phyloP scores from a whole-genome alignment of 1,140 invertebrate genomes.

The Riptortus pedestris region DNA sequence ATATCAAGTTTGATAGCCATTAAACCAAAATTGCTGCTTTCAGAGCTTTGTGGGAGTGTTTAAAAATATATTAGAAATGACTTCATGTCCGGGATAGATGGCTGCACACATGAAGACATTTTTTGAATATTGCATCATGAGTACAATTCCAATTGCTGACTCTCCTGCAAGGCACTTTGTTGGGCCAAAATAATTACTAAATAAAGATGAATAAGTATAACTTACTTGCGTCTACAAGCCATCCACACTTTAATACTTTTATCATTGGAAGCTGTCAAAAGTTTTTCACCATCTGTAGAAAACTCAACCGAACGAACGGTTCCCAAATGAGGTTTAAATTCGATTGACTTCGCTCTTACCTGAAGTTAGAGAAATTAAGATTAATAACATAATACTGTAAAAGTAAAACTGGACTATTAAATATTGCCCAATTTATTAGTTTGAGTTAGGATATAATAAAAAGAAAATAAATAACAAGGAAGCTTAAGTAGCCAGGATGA shows the following conservation, averaged over 20 bases:
- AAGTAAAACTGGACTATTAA: not conserved
- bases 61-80: no score
- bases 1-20: no score
- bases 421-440: not conserved
- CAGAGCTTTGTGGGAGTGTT: no score
- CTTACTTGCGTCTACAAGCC: conserved; percentile 17
- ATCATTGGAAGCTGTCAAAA: conserved; percentile 77
- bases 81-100: no score
- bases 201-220: not conserved
- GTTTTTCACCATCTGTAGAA: conserved; percentile 58
- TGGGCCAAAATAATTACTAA: not conserved
- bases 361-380: not conserved
- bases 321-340: conserved; percentile 68
- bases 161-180: no score
- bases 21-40: no score
- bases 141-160: no score
- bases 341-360: conserved; percentile 49
- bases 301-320: conserved; percentile 71
- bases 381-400: not conserved
- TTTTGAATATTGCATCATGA: no score
- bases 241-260: conserved; percentile 42
- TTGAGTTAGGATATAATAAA: not conserved
- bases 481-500: no score
- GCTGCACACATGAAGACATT: no score
- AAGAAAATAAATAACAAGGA: not conserved